Conservation (phyloP, 2,113 vertebrate genomes). For the Semnornis frantzii region DNA sequence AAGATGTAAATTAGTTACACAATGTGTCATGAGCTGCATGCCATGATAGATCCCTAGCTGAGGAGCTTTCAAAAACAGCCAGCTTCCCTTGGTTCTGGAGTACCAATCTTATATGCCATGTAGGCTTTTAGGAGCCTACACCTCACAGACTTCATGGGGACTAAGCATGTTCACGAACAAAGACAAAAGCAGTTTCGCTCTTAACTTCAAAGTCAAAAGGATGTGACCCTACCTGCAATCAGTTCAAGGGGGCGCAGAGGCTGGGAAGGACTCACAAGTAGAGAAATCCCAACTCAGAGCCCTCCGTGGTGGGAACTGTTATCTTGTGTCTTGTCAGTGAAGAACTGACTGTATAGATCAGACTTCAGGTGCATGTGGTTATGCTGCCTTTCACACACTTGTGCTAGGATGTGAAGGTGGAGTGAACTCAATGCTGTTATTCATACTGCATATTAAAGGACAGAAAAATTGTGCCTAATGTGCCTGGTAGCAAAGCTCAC, state of each 20-base stretch:
- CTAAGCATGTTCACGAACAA: not conserved
- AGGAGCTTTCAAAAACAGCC: not conserved
- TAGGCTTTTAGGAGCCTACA: not conserved
- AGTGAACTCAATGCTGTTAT: not conserved
- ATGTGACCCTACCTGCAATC: not conserved
- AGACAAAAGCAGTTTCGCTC: not conserved
- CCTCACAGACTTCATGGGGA: not conserved
- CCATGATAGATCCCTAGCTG: not conserved
- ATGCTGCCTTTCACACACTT: not conserved
- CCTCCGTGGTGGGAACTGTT: not conserved
- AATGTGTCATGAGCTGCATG: not conserved
- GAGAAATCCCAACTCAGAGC: not conserved
- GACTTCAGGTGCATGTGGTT: not conserved
- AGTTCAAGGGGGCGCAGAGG: not conserved
- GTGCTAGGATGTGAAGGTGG: not conserved
- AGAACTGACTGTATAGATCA: not conserved
- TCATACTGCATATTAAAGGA: not conserved
- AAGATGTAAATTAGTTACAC: not conserved
- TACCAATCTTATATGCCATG: not conserved
- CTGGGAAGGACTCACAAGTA: not conserved
- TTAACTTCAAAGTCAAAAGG: not conserved
- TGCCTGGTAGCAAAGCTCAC: not conserved
- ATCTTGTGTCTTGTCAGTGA: not conserved
- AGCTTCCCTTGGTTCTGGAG: not conserved
- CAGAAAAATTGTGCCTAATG: not conserved